Evolutionary conservation across 2,113 vertebrate species (phyloP).

Genomic region (Tychaedon coryphoeus): DNA sequence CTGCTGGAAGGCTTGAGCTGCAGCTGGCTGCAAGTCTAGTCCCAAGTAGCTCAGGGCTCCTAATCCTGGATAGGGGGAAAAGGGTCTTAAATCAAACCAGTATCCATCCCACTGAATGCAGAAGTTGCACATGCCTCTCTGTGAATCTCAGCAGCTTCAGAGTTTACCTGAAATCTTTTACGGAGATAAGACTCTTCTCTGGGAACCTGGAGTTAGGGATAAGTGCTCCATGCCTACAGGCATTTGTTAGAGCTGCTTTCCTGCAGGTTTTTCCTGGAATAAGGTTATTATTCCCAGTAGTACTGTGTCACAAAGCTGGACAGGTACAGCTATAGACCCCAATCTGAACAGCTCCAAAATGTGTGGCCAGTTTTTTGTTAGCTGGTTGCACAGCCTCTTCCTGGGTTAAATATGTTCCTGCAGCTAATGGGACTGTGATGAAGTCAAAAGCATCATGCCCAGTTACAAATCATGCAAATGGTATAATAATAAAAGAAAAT

Average conservation of each 20-base stretch:
- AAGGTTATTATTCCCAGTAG: background rate
- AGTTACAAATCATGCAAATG: background rate
- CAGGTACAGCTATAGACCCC: background rate
- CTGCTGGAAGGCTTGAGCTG: background rate
- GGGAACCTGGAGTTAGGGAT: accelerated
- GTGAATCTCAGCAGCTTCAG: background rate
- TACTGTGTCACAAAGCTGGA: background rate
- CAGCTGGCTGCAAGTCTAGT: background rate
- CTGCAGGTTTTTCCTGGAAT: background rate
- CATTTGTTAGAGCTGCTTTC: background rate
- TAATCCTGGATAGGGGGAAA: accelerated
- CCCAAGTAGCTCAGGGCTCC: background rate
- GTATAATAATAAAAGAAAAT: background rate
- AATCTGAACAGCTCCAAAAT: background rate
- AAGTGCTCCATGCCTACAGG: background rate
- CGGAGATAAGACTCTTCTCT: background rate
- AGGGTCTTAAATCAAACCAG: background rate
- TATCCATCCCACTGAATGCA: background rate
- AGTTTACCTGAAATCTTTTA: background rate
- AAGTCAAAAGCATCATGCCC: background rate
- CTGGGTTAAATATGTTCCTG: background rate
- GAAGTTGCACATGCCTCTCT: background rate
- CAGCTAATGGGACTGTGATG: background rate
- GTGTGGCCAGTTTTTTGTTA: accelerated
- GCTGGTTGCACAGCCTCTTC: background rate